Evolutionary conservation across 1,140 invertebrate genomes (phyloP).

Genomic region (Muscidifurax raptorellus): DNA sequence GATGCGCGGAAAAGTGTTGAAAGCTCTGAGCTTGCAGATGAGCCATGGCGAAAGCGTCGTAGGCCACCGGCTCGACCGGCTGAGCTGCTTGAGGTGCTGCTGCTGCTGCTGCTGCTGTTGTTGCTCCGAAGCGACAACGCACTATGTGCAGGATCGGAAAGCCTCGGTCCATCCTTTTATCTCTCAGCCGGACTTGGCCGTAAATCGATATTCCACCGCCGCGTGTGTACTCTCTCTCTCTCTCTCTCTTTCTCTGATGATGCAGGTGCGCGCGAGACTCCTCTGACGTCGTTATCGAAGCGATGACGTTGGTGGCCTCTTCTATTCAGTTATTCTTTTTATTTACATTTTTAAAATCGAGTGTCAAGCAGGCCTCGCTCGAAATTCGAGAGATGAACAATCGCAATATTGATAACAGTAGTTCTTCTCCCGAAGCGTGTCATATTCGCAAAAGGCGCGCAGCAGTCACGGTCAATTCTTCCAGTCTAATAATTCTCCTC

Average conservation of each 20-base stretch:
- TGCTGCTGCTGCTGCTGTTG: background rate
- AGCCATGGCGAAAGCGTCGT: constrained; percentile 23
- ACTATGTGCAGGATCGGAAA: constrained; percentile 73
- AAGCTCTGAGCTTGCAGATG: constrained; percentile 17
- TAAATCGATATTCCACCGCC: constrained; percentile 14
- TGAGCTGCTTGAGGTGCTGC: constrained; percentile 50
- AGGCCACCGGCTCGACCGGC: background rate
- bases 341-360: background rate
- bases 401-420: too few species aligned
- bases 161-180: constrained; percentile 67
- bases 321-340: background rate
- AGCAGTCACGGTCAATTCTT: background rate
- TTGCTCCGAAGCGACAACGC: constrained; percentile 65
- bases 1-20: constrained; percentile 9
- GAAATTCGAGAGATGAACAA: too few species aligned
- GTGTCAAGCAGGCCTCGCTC: too few species aligned
- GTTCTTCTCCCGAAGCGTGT: too few species aligned
- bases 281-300: background rate
- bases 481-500: background rate
- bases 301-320: background rate
- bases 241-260: too few species aligned
- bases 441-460: too few species aligned
- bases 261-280: background rate
- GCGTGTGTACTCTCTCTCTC: background rate
- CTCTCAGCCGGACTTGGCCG: constrained; percentile 18